A percentile compares a stretch with the other conserved stretches of the same genome.
Evolutionary conservation across 1,140 invertebrate genomes (phyloP).

Genomic region (Melanaphis sacchari): DNA sequence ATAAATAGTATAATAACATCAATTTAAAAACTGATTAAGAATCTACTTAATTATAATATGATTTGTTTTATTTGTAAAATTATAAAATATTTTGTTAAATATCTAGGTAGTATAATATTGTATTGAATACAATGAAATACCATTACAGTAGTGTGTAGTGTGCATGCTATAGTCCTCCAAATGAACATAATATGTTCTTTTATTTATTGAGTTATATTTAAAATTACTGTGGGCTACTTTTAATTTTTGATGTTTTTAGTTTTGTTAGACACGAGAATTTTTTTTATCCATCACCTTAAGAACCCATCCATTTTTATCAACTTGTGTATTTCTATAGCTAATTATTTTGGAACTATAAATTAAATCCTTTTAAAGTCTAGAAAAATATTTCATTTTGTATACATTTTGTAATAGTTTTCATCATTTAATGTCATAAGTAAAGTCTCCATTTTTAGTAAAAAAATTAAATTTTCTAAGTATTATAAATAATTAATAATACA

Average conservation of each 20-base stretch:
- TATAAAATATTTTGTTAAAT: no score
- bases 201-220: neutral
- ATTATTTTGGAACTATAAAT: no score
- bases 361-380: neutral
- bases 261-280: neutral
- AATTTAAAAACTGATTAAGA: no score
- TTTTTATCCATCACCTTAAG: no score
- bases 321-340: neutral
- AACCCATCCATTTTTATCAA: neutral
- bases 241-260: neutral
- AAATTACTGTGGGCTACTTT: no score
- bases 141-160: no score
- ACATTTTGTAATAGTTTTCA: neutral
- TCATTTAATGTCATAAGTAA: neutral
- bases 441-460: neutral
- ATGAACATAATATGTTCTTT: neutral
- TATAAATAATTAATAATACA: neutral
- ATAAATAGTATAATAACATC: no score
- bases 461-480: neutral
- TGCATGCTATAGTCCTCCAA: neutral
- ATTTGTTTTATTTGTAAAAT: no score
- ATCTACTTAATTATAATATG: no score
- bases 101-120: neutral
- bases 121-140: no score
- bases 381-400: neutral